phyloP scores from a whole-genome alignment of 2,797 vertebrate genomes.

The Cryptoprocta ferox region DNA sequence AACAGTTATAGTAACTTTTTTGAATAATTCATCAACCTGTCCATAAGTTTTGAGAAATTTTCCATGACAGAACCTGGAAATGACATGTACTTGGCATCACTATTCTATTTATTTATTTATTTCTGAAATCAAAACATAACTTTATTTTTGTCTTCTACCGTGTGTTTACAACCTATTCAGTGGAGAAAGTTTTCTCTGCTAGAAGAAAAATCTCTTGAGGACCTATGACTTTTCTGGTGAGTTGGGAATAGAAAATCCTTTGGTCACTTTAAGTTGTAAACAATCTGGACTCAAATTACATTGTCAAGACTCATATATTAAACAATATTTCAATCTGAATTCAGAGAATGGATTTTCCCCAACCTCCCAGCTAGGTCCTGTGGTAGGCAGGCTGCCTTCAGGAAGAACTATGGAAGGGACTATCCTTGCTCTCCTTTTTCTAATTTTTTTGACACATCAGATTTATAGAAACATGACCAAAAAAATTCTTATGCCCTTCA shows the following conservation, averaged over 20 bases:
- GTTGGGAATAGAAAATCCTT: neutral
- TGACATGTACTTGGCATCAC: neutral
- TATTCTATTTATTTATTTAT: neutral
- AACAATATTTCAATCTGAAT: slow-evolving; percentile 24
- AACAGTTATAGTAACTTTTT: neutral
- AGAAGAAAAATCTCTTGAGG: neutral
- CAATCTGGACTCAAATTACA: neutral
- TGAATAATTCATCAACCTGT: neutral
- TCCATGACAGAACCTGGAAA: neutral
- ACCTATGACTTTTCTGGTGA: neutral
- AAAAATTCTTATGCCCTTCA: neutral
- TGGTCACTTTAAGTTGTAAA: neutral
- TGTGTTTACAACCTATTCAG: neutral
- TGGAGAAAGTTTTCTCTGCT: neutral
- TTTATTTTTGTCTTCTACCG: neutral
- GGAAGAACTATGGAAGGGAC: neutral
- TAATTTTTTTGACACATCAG: neutral
- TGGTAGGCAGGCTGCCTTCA: neutral
- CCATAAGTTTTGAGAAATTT: neutral
- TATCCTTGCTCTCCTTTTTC: neutral
- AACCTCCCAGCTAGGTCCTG: neutral
- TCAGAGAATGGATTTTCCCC: neutral
- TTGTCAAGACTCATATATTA: slow-evolving; percentile 4
- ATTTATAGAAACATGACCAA: neutral
- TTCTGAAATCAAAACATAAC: neutral